Evolutionary conservation across 2,113 vertebrate genomes (phyloP).

Genomic region (Eubucco bourcierii): DNA sequence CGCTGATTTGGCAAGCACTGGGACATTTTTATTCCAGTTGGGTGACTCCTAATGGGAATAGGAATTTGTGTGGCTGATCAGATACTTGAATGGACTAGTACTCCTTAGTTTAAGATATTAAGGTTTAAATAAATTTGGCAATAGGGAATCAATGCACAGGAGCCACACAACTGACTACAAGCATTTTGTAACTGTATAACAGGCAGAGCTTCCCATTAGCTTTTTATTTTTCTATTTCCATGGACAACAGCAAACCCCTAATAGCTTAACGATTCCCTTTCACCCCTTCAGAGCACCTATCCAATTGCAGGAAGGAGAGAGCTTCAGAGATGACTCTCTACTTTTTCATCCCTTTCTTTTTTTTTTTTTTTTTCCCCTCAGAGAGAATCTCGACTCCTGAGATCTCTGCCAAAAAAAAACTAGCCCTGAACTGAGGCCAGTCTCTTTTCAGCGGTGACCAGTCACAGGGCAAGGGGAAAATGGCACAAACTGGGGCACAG

Average conservation of each 20-base stretch:
- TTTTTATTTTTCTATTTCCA: background rate
- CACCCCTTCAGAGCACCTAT: background rate
- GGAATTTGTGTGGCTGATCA: background rate
- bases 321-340: background rate
- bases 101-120: background rate
- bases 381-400: background rate
- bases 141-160: background rate
- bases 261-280: background rate
- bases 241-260: background rate
- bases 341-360: background rate
- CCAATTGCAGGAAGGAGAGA: background rate
- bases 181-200: background rate
- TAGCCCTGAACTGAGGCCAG: background rate
- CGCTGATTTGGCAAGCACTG: conserved; percentile 8
- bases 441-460: too few species aligned
- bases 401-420: background rate
- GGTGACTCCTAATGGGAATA: background rate
- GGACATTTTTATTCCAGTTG: background rate
- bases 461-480: too few species aligned
- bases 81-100: background rate
- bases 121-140: background rate
- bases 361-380: background rate
- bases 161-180: background rate
- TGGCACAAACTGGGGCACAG: too few species aligned
- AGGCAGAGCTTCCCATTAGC: background rate